Evolutionary conservation across 2,888 invertebrate genomes (phyloP), one percentile per base, ranked within the genome.

Genomic region (Tachystola acroxantha): DNA sequence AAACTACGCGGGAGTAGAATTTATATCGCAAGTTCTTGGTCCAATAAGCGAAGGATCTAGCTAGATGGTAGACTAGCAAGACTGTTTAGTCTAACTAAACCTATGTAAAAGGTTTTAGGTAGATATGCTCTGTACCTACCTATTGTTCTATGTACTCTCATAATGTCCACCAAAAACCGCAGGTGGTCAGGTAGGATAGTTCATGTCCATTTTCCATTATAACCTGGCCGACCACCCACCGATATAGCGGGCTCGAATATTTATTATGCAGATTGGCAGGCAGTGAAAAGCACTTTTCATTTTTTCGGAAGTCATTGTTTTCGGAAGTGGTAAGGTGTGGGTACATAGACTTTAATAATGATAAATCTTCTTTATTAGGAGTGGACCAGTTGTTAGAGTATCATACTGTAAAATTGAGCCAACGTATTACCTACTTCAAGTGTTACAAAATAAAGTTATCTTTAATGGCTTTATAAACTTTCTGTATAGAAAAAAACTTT

Each of bases 11-110:
- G 28, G 38, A 46, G 39, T 46, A 32, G 45, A 46, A 53, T 53
- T 50, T 50, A 53, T 49, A 37, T 30, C 33, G 30, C 34, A 49
- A 48, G 30, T 49, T 49, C 29, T 37, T 34, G 38, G 35, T 19
- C 31, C 24, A 13, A 10, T 26, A 10, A 13, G n/a, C n/a, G n/a
- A n/a, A n/a, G n/a, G n/a, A n/a, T n/a, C n/a, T n/a, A n/a, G n/a
- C n/a, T n/a, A n/a, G n/a, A n/a, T n/a, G n/a, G n/a, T n/a, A n/a
- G n/a, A n/a, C n/a, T n/a, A n/a, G n/a, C n/a, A n/a, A n/a, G n/a
- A n/a, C n/a, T n/a, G n/a, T n/a, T n/a, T n/a, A n/a, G n/a, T n/a
- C n/a, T n/a, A n/a, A n/a, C n/a, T n/a, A n/a, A n/a, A n/a, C n/a
- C n/a, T n/a, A n/a, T n/a, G n/a, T n/a, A n/a, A n/a, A n/a, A n/a